Evolutionary conservation across 2,888 invertebrate genomes (phyloP).

Genomic region (Tipula vernalis): DNA sequence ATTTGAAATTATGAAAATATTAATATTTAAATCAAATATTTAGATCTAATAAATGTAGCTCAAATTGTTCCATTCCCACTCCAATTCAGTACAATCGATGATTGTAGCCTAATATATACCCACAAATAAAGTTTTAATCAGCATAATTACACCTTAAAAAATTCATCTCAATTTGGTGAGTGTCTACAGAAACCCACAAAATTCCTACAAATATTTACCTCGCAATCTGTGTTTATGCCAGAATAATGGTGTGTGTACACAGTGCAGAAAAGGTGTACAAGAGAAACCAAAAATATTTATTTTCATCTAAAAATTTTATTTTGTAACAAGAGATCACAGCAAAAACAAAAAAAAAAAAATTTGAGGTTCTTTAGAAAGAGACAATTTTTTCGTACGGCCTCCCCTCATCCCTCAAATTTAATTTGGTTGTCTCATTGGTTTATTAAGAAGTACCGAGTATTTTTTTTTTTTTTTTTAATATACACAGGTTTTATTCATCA

Average conservation of each 20-base stretch:
- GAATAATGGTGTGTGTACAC: background rate
- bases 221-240: background rate
- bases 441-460: background rate
- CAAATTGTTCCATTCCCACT: too few species aligned
- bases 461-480: background rate
- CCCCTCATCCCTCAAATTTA: background rate
- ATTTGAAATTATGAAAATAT: too few species aligned
- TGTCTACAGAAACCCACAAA: background rate
- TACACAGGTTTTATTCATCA: too few species aligned
- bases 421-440: background rate
- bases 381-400: background rate
- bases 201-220: background rate
- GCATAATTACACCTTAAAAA: background rate
- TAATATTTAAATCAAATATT: too few species aligned
- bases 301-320: background rate
- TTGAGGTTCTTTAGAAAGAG: background rate
- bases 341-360: background rate
- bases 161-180: background rate
- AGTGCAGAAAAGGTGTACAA: background rate
- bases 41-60: too few species aligned
- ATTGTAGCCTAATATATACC: too few species aligned
- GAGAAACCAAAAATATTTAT: background rate
- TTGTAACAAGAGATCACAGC: background rate
- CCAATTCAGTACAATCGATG: too few species aligned
- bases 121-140: background rate